These are phyloP conservation scores for Rotaria macrura DNA, from an alignment of 2,888 invertebrate genomes.

Conservation along the genomic window DNA sequence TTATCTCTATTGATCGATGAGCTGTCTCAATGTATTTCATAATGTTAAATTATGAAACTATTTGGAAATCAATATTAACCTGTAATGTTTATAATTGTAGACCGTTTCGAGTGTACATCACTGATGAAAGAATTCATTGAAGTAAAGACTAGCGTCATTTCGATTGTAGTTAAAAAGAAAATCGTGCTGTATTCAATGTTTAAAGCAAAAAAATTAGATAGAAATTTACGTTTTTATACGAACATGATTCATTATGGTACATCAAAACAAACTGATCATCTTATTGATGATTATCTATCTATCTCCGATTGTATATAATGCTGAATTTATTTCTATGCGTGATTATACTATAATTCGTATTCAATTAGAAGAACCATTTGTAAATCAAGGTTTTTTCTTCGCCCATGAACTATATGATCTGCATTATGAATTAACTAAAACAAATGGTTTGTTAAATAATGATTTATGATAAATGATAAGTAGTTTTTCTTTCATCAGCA, in stretches of 20 bases:
- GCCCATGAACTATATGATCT: neutral
- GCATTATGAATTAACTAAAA: neutral
- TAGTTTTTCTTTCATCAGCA: neutral
- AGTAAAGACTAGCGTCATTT: neutral
- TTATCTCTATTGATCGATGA: too few relatives aligned
- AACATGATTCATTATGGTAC: conserved; percentile 60
- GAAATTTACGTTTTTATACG: neutral
- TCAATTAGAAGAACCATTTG: neutral
- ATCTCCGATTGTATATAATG: conserved; percentile 58
- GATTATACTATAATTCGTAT: neutral
- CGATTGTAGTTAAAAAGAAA: neutral
- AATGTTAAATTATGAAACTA: too few relatives aligned
- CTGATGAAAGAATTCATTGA: neutral
- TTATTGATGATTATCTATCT: conserved; percentile 89
- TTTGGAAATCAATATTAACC: too few relatives aligned
- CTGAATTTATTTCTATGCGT: neutral
- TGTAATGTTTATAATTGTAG: neutral
- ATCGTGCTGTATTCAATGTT: conserved; percentile 18
- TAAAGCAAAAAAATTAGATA: neutral
- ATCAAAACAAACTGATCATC: conserved; percentile 50
- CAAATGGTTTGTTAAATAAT: neutral
- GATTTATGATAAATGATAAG: neutral
- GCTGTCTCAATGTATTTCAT: too few relatives aligned
- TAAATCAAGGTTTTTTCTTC: neutral
- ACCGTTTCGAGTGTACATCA: neutral